Evolutionary conservation across 2,888 invertebrate genomes (phyloP).

Genomic region (Aphidius colemani): DNA sequence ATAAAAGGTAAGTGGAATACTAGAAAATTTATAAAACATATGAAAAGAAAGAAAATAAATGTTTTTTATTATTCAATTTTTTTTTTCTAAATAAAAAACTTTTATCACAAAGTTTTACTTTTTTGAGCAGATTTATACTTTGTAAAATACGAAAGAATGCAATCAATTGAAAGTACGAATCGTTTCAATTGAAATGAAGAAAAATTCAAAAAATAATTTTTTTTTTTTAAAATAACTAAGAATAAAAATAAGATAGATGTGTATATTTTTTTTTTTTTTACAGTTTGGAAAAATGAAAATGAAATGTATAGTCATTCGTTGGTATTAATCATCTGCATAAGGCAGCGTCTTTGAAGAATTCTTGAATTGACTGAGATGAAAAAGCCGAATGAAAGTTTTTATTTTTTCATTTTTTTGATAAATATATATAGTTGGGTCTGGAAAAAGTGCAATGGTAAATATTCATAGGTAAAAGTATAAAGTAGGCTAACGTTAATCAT

Average conservation of each 20-base stretch:
- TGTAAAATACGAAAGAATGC: constrained; percentile 38
- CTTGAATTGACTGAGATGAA: no score
- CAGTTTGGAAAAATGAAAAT: no score
- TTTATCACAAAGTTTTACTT: background rate
- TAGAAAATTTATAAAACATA: constrained; percentile 6
- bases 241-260: no score
- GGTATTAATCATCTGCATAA: background rate
- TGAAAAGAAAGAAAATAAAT: constrained; percentile 25
- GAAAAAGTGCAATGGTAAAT: constrained; percentile 32
- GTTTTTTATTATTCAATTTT: constrained; percentile 23
- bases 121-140: constrained; percentile 30
- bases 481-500: constrained; percentile 9
- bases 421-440: constrained; percentile 18
- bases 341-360: no score
- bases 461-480: constrained; percentile 35
- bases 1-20: constrained; percentile 22
- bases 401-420: constrained; percentile 1
- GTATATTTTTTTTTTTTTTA: no score
- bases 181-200: background rate
- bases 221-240: no score
- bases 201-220: background rate
- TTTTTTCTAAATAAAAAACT: background rate
- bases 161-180: constrained; percentile 32
- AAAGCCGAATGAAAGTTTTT: background rate
- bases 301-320: background rate